A percentile compares a stretch with the other conserved stretches of the same genome.
phyloP scores from a whole-genome alignment of 2,797 vertebrate genomes.

The Telmatherina bonti region DNA sequence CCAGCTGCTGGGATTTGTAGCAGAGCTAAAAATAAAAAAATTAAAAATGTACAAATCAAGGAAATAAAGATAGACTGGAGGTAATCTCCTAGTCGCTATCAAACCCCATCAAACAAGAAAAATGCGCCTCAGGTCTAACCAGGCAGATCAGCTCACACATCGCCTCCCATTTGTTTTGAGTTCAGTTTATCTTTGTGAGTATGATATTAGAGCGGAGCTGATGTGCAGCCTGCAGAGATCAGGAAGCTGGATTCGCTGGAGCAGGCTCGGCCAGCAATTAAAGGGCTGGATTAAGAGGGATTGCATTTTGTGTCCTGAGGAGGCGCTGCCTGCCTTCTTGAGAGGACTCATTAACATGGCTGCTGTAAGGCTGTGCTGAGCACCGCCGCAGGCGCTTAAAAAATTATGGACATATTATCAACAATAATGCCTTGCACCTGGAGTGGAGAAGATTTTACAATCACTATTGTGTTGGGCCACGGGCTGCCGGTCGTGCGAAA shows the following conservation, averaged over 20 bases:
- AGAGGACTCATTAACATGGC: conserved; percentile 82
- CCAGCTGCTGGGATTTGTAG: neutral
- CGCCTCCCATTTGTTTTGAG: conserved; percentile 60
- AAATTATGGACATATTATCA: conserved; percentile 80
- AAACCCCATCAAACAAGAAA: conserved; percentile 34
- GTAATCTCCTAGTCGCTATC: conserved; percentile 11
- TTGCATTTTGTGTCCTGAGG: conserved; percentile 83
- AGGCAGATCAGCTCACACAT: conserved; percentile 33
- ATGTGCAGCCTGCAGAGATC: conserved; percentile 67
- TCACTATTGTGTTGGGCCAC: conserved; percentile 76
- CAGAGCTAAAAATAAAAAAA: conserved; percentile 30
- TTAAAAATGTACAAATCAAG: conserved; percentile 21
- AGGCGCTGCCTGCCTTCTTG: conserved; percentile 81
- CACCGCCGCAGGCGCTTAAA: conserved; percentile 68
- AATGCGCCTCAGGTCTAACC: conserved; percentile 33
- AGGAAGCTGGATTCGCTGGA: conserved; percentile 80
- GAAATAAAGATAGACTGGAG: conserved; percentile 20
- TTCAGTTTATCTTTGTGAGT: conserved; percentile 53
- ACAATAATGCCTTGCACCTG: conserved; percentile 76
- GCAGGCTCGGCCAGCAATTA: conserved; percentile 81
- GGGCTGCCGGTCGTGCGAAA: conserved; percentile 63
- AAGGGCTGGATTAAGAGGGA: conserved; percentile 82
- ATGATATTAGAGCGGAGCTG: conserved; percentile 46
- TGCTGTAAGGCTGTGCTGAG: conserved; percentile 65
- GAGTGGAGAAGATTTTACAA: conserved; percentile 77